These are phyloP conservation scores for Stramonita haemastoma DNA, from an alignment of 2,888 invertebrate genomes.

Conservation along the genomic window DNA sequence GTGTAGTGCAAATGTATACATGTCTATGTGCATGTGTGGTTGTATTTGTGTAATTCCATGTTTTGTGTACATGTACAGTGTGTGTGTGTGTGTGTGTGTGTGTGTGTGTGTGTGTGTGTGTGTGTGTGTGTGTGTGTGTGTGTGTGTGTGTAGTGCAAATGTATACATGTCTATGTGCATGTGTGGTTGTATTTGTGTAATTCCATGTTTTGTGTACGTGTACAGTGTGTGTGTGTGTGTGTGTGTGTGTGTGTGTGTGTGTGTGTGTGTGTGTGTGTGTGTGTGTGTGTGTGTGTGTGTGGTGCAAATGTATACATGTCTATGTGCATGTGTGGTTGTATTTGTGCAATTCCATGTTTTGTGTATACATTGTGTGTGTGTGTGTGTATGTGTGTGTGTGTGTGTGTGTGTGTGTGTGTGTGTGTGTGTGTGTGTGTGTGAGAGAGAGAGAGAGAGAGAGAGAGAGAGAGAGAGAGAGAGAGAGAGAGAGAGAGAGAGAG, in stretches of 20 bases:
- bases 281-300: not conserved
- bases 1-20: too few species aligned
- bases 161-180: too few species aligned
- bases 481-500: constrained; percentile 23
- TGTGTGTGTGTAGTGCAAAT: too few species aligned
- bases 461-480: not conserved
- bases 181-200: too few species aligned
- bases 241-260: not conserved
- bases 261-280: not conserved
- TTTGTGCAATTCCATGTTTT: not conserved
- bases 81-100: too few species aligned
- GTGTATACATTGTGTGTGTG: not conserved
- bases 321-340: not conserved
- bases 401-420: not conserved
- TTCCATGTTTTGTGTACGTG: too few species aligned
- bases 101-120: too few species aligned
- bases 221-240: too few species aligned
- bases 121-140: too few species aligned
- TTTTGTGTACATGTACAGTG: too few species aligned
- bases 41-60: too few species aligned
- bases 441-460: not conserved
- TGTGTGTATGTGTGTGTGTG: not conserved
- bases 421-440: not conserved
- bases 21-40: too few species aligned
- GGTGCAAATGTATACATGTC: not conserved